phyloP scores from a whole-genome alignment of 2,113 vertebrate species.

The Sporophila hypoxantha region DNA sequence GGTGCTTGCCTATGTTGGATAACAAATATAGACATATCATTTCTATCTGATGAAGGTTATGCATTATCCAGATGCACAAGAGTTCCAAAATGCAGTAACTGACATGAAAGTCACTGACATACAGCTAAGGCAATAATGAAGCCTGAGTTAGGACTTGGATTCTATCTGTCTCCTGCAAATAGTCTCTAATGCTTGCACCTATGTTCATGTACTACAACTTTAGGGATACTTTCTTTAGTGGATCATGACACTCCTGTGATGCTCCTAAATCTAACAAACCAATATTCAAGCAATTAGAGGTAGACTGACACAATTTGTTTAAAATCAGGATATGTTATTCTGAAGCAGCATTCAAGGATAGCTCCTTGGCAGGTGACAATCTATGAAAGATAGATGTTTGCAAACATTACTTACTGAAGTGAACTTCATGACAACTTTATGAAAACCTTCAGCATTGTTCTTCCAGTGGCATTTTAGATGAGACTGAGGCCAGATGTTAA shows the following conservation, averaged over 20 bases:
- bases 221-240: neutral
- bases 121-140: neutral
- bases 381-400: fast-evolving
- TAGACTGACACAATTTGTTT: neutral
- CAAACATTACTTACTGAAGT: neutral
- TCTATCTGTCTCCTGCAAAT: neutral
- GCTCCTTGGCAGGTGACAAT: neutral
- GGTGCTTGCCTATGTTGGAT: neutral
- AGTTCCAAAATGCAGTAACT: neutral
- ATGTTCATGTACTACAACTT: neutral
- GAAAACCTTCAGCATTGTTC: neutral
- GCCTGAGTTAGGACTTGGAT: neutral
- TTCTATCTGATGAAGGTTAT: neutral
- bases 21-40: neutral
- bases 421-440: neutral
- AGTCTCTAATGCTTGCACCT: neutral
- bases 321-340: neutral
- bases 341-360: neutral
- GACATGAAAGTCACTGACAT: neutral
- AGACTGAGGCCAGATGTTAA: neutral
- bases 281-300: neutral
- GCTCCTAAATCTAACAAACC: neutral
- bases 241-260: neutral
- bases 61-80: neutral
- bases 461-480: neutral